Evolutionary conservation across 1,140 invertebrate species (phyloP).

Genomic region (Drosophila nigromelanica): DNA sequence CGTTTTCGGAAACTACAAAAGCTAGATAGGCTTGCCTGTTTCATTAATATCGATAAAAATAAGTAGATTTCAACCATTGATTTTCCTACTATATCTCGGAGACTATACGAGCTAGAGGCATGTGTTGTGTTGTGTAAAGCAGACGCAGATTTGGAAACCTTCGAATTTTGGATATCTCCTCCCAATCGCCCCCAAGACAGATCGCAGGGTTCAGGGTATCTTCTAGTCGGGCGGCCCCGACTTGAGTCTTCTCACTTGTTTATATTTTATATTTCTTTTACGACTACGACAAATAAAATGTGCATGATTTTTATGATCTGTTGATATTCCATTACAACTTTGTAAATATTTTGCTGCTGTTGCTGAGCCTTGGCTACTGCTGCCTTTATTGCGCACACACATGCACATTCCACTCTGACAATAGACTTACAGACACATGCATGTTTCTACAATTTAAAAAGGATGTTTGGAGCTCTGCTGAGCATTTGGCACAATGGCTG

Average conservation of each 20-base stretch:
- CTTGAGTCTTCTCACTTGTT: neutral
- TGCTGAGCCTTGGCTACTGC: slow-evolving; percentile 51
- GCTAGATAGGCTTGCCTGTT: no score
- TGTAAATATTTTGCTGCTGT: slow-evolving; percentile 82
- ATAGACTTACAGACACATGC: slow-evolving; percentile 77
- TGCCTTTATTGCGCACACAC: slow-evolving; percentile 47
- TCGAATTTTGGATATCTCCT: no score
- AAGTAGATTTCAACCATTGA: no score
- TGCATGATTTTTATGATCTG: slow-evolving; percentile 83
- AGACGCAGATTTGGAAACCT: no score
- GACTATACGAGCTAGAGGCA: no score
- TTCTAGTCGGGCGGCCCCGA: no score
- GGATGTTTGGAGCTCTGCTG: slow-evolving; percentile 68
- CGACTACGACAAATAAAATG: slow-evolving; percentile 81
- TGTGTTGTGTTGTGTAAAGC: no score
- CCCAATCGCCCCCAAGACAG: no score
- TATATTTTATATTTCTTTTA: slow-evolving; percentile 57
- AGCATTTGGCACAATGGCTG: slow-evolving; percentile 70
- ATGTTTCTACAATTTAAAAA: slow-evolving; percentile 55
- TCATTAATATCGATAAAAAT: no score
- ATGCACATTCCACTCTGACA: slow-evolving; percentile 60
- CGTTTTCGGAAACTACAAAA: no score
- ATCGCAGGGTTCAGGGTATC: no score
- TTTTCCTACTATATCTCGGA: no score
- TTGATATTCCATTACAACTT: slow-evolving; percentile 83